Evolutionary conservation across 1,140 invertebrate species (phyloP), one percentile per base, ranked within the genome.

Genomic region (Drosophila cardini): DNA sequence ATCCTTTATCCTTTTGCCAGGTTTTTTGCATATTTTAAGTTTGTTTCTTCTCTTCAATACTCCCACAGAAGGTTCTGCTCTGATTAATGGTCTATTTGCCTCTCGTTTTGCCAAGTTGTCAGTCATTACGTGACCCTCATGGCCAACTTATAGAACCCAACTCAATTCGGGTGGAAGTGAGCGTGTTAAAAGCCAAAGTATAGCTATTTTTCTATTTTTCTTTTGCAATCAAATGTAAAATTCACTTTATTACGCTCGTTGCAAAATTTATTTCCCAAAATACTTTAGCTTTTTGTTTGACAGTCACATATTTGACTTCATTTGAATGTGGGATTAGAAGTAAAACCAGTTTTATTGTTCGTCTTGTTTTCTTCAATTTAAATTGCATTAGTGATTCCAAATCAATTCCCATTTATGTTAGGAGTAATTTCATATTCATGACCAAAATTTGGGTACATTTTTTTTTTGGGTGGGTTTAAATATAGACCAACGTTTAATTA

Each of bases 401-500:
- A 7, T 4, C 11, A 46, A 45, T 60, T 45, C 16, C 8, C n/a
- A 21, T 61, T 15, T 50, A 4, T 6, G 15, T 9, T 13, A 11
- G 4, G 2, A 18, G 5, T 11, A 11, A 61, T 50, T 61, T 32
- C 5, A 34, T 60, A 61, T 62, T 62, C 32, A 50, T 62, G 58
- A 26, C 16, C 8, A 10, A 10, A 15, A 50, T 62, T 50, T 48
- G 11, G 21, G n/a, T 50, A 11, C 18, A 46, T n/a, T 15, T 9
- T 9, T 9, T 26, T 4, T 26, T 26, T 26, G 21, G 21, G 21
- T 48, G 9, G 9, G 42, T 30, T 57, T 52, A 65, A 57, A 50
- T 43, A 64, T 52, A 42, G 42, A 34, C 21, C 15, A 34, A 1
- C 63, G 43, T 67, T 71, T 71, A 71, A 63, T 71, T 71, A 48